Evolutionary conservation across 2,888 invertebrate species (phyloP), one percentile per base, ranked within the genome.

Genomic region (Mellilla xanthometata): DNA sequence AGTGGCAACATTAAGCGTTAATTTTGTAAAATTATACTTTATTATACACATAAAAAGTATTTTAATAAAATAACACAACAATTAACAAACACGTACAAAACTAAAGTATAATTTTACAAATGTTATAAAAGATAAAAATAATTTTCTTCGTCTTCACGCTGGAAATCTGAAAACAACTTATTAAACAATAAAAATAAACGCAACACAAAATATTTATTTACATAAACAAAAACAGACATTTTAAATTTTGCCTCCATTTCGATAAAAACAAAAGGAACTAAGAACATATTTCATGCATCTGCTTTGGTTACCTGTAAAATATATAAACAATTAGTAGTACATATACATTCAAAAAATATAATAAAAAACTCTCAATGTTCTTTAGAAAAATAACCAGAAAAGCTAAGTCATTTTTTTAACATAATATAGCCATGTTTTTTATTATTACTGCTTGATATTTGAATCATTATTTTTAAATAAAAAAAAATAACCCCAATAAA

Each of bases 211-310:
- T 39, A 49, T 30, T 29, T 22, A 19, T 28, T 39, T n/a, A n/a
- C n/a, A n/a, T n/a, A n/a, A n/a, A 34, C 60, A 65, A 71, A 70
- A 72, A 68, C 51, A 80, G 88, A 87, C 88, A 87, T 88, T 86
- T 84, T 78, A 81, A 77, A 73, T 52, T 27, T 49, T 58, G 62
- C 86, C 88, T 88, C 88, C 88, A 88, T 87, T 89, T 88, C 87
- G 52, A 80, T 84, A 82, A 84, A 76, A 65, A n/a, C n/a, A n/a
- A 56, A 49, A 53, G 28, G 35, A 35, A 39, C n/a, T n/a, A n/a
- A 43, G 26, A 19, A 52, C 26, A 29, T 22, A 15, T 39, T 9
- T 49, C 75, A 76, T 78, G 75, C 77, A 69, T 42, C 65, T 30
- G 27, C 43, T 54, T 27, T 8, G 58, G 38, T 28, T 13, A 55